Conservation (phyloP, 2,113 vertebrate genomes). For the Pimephales promelas region DNA sequence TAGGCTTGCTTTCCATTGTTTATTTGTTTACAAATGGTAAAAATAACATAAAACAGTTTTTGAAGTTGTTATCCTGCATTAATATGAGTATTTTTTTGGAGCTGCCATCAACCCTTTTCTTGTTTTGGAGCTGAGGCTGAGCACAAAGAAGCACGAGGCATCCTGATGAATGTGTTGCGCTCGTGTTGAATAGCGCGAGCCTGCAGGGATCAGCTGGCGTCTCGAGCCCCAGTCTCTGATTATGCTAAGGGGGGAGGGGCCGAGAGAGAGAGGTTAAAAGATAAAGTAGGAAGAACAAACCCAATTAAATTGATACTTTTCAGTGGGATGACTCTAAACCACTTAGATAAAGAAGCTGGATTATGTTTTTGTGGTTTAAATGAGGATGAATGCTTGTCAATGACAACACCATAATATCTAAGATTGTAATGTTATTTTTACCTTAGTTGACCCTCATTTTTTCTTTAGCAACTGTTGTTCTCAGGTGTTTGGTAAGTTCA, state of each 20-base stretch:
- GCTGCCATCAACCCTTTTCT: slow-evolving; percentile 6
- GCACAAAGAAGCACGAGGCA: slow-evolving; percentile 52
- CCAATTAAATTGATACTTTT: slow-evolving; percentile 45
- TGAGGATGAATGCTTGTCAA: neutral
- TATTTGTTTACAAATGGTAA: neutral
- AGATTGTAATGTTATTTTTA: neutral
- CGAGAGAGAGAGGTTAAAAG: neutral
- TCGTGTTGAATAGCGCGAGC: slow-evolving; percentile 30
- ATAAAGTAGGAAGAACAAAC: slow-evolving; percentile 44
- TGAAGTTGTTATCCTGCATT: neutral
- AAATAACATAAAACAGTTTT: neutral
- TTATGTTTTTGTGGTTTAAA: neutral
- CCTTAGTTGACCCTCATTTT: neutral
- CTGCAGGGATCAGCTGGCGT: slow-evolving; percentile 54
- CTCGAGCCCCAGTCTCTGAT: slow-evolving; percentile 27
- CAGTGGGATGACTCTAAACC: neutral
- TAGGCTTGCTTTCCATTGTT: slow-evolving; percentile 14
- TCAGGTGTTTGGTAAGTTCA: slow-evolving; percentile 1
- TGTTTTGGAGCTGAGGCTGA: neutral
- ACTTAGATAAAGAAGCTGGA: neutral
- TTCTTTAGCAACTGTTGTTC: neutral
- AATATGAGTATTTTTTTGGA: too few species aligned
- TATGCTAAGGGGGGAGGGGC: slow-evolving; percentile 28
- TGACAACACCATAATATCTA: neutral
- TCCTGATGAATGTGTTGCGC: slow-evolving; percentile 27